phyloP scores from a whole-genome alignment of 2,888 invertebrate species.

The Andrena bucephala region DNA sequence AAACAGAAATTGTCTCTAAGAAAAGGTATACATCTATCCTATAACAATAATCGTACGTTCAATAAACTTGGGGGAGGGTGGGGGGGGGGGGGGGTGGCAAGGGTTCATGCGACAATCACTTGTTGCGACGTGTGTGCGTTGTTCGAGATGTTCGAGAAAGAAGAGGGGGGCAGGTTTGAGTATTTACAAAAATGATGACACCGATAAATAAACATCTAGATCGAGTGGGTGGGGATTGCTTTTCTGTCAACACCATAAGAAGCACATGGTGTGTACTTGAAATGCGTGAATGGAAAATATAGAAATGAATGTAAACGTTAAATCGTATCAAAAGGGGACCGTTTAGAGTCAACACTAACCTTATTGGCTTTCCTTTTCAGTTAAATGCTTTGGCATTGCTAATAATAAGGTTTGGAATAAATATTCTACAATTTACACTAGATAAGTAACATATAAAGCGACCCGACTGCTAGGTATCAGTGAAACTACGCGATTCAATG shows the following conservation, averaged over 20 bases:
- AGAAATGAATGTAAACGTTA: constrained; percentile 38
- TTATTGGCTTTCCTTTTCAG: constrained; percentile 62
- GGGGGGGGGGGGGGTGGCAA: not conserved
- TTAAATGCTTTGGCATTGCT: constrained; percentile 61
- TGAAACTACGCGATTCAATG: constrained; percentile 37
- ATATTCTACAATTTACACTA: constrained; percentile 59
- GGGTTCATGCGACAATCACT: constrained; percentile 50
- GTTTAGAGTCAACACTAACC: constrained; percentile 64
- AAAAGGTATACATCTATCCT: constrained; percentile 4
- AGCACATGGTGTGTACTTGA: constrained; percentile 40
- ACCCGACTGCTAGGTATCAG: constrained; percentile 45
- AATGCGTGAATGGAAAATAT: constrained; percentile 47
- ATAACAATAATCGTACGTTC: not conserved
- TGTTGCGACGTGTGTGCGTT: constrained; percentile 28
- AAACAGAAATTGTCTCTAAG: constrained; percentile 21
- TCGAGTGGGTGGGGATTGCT: not conserved
- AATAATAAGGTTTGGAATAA: constrained; percentile 63
- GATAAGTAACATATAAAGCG: constrained; percentile 54
- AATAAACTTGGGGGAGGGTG: not conserved
- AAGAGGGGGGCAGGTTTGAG: constrained; percentile 2
- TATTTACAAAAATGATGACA: constrained; percentile 49
- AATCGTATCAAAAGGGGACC: constrained; percentile 54
- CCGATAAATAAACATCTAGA: constrained; percentile 28
- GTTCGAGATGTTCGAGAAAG: constrained; percentile 16
- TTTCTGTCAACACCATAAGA: constrained; percentile 48